Evolutionary conservation across 2,797 vertebrate genomes (phyloP).

Genomic region (Myotis planiceps): DNA sequence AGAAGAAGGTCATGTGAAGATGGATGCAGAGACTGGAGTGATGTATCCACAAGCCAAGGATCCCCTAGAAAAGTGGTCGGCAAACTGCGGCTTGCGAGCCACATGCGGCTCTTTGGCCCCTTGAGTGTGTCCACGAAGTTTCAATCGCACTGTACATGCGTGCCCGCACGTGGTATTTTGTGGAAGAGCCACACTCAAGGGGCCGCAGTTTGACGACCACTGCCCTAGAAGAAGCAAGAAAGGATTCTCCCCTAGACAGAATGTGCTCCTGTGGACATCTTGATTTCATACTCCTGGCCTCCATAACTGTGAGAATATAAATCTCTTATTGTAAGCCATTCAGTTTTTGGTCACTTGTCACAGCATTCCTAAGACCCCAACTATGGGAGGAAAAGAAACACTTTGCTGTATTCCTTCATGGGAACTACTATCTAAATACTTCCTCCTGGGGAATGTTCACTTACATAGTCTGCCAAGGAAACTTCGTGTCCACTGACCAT

Average conservation of each 20-base stretch:
- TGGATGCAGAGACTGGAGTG: background rate
- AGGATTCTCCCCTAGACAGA: background rate
- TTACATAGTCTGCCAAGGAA: background rate
- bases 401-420: background rate
- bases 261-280: background rate
- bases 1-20: background rate
- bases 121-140: too few relatives aligned
- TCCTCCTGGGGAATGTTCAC: background rate
- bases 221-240: background rate
- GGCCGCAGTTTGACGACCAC: too few relatives aligned
- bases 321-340: background rate
- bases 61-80: too few relatives aligned
- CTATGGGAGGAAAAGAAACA: background rate
- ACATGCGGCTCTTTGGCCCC: too few relatives aligned
- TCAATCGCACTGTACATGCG: too few relatives aligned
- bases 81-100: too few relatives aligned
- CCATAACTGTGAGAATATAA: background rate
- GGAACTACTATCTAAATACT: background rate
- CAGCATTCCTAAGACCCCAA: background rate
- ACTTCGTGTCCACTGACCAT: background rate
- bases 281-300: background rate
- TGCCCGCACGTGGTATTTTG: too few relatives aligned
- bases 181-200: too few relatives aligned
- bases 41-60: background rate
- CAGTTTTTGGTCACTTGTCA: background rate